Base-by-base conservation (phyloP, 1,140 invertebrate genomes). In the Drosophila nebulosa region DNA sequence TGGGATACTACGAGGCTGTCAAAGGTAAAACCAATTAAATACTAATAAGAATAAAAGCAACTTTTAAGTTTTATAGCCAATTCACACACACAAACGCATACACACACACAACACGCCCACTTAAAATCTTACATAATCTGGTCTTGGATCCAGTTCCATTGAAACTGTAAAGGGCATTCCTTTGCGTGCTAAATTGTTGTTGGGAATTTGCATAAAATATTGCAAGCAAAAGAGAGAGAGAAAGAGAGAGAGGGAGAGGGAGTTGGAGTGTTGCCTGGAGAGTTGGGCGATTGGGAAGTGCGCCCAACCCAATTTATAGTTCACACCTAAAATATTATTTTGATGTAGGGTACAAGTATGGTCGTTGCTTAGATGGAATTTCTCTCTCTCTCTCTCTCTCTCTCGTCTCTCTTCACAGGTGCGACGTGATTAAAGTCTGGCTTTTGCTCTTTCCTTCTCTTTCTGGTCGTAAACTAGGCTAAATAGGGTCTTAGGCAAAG, bases 1-100 rank as follows among this genome's bases (percentile, higher is more conserved):
- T 91, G 73, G 90, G 90, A 91, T 91, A 91, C 73, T 91, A 91
- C 90, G 90, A 91, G 63, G 90, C 90, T 90, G 90, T 91, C 56
- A 91, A 89, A 90, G 90, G 90, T 91, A 72, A 85, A 16, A 16
- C 60, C 64, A 67, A 68, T 66, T 56, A 66, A 61, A 35, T 21
- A 22, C 36, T 42, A 16, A 16, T 58, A 30, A 46, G 39, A 30
- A 22, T 60, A 24, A 2, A 18, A 46, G 18, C 3, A 21, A 21
- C 18, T 1, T 46, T 14, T 10, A 21, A 46, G 16, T 46, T 46
- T 21, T 9, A 21, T 46, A 46, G 14, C 14, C 39, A 2, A 16
- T 16, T 18, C 2, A 9, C 12, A 42, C 16, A 42, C 12, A 42
- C 16, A 9, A 6, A 42, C 16, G 18, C 12, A 42, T 6, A 18